Conservation (phyloP, 2,113 vertebrate genomes). For the Sturnus vulgaris region DNA sequence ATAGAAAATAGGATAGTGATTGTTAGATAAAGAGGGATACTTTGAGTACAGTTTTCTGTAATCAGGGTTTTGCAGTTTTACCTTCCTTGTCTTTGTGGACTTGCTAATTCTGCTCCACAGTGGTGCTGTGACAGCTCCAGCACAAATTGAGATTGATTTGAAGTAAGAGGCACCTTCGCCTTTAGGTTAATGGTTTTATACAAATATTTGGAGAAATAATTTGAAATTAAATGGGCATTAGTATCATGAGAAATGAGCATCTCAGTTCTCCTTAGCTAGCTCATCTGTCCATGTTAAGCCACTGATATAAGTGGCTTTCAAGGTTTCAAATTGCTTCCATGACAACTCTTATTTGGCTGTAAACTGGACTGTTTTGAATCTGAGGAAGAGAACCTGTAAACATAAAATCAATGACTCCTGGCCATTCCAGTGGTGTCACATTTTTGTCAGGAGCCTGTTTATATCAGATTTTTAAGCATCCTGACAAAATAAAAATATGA, state of each 20-base stretch:
- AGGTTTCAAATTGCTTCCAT: neutral
- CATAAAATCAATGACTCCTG: neutral
- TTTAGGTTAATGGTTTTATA: neutral
- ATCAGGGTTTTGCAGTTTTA: neutral
- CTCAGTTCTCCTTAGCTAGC: neutral
- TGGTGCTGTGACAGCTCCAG: neutral
- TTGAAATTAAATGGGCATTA: neutral
- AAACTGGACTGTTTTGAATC: neutral
- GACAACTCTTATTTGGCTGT: neutral
- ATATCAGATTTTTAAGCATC: neutral
- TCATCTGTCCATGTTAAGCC: neutral
- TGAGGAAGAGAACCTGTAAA: neutral
- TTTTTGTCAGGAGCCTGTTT: slow-evolving; percentile 14
- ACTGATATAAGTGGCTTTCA: neutral
- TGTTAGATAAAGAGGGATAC: neutral
- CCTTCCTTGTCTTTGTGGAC: neutral
- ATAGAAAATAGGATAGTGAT: neutral
- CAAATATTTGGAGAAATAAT: neutral
- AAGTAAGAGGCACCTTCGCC: neutral
- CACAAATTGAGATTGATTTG: neutral
- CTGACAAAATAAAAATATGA: neutral
- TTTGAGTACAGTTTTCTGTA: neutral
- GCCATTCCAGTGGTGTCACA: slow-evolving; percentile 15
- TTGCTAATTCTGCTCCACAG: neutral
- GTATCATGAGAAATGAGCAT: neutral